These are phyloP conservation scores for Struthio camelus DNA, from an alignment of 2,113 vertebrate species.

Conservation along the genomic window DNA sequence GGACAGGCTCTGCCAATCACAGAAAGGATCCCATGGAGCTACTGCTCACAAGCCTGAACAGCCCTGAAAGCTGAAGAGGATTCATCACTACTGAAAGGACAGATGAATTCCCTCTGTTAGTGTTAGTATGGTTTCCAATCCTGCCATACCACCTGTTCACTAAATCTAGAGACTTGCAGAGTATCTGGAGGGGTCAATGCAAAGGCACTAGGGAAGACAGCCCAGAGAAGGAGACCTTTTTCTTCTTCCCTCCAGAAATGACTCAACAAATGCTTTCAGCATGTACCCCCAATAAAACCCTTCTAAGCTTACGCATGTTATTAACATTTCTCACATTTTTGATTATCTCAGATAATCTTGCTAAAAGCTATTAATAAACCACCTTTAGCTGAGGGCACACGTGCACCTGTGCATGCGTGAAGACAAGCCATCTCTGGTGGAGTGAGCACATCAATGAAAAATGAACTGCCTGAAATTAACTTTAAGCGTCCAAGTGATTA, in stretches of 20 bases:
- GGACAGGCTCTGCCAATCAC: not conserved
- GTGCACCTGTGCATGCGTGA: slow-evolving; percentile 59
- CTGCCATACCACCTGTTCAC: not conserved
- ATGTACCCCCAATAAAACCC: not conserved
- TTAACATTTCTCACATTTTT: slow-evolving; percentile 64
- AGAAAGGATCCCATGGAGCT: not conserved
- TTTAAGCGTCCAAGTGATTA: slow-evolving; percentile 73
- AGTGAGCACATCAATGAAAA: slow-evolving; percentile 54
- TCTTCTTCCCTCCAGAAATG: slow-evolving; percentile 40
- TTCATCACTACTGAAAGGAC: not conserved
- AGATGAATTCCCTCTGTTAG: not conserved
- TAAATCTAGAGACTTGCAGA: not conserved
- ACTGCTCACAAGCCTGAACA: not conserved
- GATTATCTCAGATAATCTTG: slow-evolving; percentile 63
- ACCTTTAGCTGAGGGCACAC: slow-evolving; percentile 35
- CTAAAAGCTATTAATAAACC: slow-evolving; percentile 77
- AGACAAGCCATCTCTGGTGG: slow-evolving; percentile 16
- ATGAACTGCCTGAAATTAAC: slow-evolving; percentile 64
- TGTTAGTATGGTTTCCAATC: not conserved
- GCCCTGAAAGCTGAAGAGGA: not conserved
- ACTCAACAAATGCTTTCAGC: slow-evolving; percentile 54
- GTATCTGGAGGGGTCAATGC: not conserved
- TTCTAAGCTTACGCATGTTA: slow-evolving; percentile 40
- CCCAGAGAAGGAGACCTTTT: slow-evolving; percentile 33
- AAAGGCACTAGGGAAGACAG: not conserved